Evolutionary conservation across 2,113 vertebrate genomes (phyloP), one percentile per base, ranked within the genome.

Genomic region (Grus americana): DNA sequence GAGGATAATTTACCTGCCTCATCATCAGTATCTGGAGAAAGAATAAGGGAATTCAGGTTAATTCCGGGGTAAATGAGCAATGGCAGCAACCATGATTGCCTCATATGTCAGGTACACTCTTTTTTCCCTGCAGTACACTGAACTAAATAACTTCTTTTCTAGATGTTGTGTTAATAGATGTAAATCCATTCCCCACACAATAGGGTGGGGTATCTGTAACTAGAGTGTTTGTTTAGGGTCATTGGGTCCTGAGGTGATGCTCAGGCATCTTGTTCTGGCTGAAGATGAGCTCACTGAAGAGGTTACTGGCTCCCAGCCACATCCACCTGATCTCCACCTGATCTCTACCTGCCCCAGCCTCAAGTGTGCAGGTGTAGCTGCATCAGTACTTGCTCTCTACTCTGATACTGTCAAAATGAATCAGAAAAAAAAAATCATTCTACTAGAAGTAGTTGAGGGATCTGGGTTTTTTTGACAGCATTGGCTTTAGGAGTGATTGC

Each of bases 341-440:
- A 29, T 84, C 46, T 70, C 85, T 58, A 30, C 46, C 42, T 71
- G 36, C 30, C 30, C 61, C 49, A 68, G 50, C 34, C 67, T 34
- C 2, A 6, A 5, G 18, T 1, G 1, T 4, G 9, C 59, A 68
- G 36, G 7, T 46, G 24, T 47, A 26, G 52, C n/a, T 6, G 6
- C 46, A 15, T 19, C 52, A 27, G 21, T 22, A 9, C 83, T 80
- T 8, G 1, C 34, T 79, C 32, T 71, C 44, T 47, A 2, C 42
- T 88, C 19, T 78, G 66, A 82, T 26, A 38, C 27, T 73, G 36
- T 54, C 80, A 79, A 71, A 86, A 85, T 0, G 6, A 68, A 12
- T 13, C 32, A 86, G 47, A 46, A 82, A 58, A 71, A 71, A 71
- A 82, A 82, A 62, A 8, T 13, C 9, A 42, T 59, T 63, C 44